Percentiles rank a stretch among this genome's conserved stretches.
phyloP scores from a whole-genome alignment of 2,113 vertebrate species.

The Cochlearius cochlearius region DNA sequence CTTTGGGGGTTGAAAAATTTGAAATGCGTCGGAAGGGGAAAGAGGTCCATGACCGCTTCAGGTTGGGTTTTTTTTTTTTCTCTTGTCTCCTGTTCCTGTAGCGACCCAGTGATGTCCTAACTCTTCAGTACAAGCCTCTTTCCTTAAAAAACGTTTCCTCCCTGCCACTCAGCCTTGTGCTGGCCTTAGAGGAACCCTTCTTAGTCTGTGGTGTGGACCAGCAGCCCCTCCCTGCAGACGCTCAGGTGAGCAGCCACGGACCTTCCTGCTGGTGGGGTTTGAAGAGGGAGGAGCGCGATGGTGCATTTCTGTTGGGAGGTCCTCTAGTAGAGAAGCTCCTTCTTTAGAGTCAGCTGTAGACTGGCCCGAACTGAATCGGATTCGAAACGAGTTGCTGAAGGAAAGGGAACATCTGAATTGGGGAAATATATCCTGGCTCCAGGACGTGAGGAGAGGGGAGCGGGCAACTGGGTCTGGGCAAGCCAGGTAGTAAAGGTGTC shows the following conservation, averaged over 20 bases:
- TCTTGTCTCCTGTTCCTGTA: not conserved
- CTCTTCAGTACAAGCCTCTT: constrained; percentile 73
- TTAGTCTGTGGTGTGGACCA: constrained; percentile 60
- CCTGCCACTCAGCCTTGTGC: constrained; percentile 72
- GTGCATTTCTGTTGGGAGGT: not conserved
- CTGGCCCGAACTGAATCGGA: not conserved
- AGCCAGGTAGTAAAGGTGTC: not conserved
- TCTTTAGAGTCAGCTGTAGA: not conserved
- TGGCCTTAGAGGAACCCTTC: constrained; percentile 77
- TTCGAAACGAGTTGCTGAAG: not conserved
- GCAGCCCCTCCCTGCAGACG: not conserved
- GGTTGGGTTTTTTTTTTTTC: not conserved
- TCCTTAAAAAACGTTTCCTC: constrained; percentile 79
- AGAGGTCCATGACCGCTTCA: not conserved
- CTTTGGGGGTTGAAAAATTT: not conserved
- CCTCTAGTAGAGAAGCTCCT: not conserved
- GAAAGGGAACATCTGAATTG: not conserved
- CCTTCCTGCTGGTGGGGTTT: not conserved
- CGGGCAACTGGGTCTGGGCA: not conserved
- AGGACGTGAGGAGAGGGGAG: not conserved
- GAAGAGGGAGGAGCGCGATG: not conserved
- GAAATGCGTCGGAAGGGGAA: not conserved
- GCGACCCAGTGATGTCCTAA: constrained; percentile 66
- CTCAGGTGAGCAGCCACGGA: constrained; percentile 31
- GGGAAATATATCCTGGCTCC: not conserved